Percentiles rank a stretch among this genome's conserved stretches.
Evolutionary conservation across 2,888 invertebrate species (phyloP).

Genomic region (Leptinotarsa haldemani): DNA sequence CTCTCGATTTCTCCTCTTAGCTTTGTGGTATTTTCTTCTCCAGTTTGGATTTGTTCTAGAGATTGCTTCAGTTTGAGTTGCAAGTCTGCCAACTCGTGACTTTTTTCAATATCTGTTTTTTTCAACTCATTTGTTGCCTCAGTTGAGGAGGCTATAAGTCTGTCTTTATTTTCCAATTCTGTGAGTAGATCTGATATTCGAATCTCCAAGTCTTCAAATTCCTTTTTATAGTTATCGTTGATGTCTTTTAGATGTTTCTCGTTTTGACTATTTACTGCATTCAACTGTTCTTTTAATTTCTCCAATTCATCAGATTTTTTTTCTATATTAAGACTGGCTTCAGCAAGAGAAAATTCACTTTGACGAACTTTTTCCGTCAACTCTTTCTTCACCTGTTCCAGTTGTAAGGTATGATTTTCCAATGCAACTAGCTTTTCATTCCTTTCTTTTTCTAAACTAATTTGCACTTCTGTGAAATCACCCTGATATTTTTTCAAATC

Average conservation of each 20-base stretch:
- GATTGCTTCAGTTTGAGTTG: conserved; percentile 59
- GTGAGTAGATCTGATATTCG: conserved; percentile 44
- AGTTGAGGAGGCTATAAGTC: conserved; percentile 46
- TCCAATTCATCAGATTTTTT: conserved; percentile 41
- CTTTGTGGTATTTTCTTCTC: conserved; percentile 34
- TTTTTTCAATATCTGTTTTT: conserved; percentile 57
- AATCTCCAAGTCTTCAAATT: conserved; percentile 42
- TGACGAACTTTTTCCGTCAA: conserved; percentile 49
- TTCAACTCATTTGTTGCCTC: conserved; percentile 44
- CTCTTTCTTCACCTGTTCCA: conserved; percentile 60
- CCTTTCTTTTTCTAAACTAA: conserved; percentile 57
- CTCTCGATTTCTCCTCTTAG: conserved; percentile 41
- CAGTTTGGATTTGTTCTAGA: conserved; percentile 43
- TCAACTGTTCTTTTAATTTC: conserved; percentile 34
- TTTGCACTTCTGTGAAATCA: conserved; percentile 57
- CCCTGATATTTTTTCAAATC: conserved; percentile 60
- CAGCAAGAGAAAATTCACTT: conserved; percentile 56
- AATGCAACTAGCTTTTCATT: conserved; percentile 58
- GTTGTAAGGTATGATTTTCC: conserved; percentile 57
- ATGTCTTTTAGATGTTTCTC: conserved; percentile 41
- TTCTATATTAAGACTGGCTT: conserved; percentile 62
- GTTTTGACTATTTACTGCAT: conserved; percentile 40
- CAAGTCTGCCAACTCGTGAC: conserved; percentile 70
- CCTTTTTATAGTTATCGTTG: conserved; percentile 48
- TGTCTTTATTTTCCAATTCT: conserved; percentile 47